Evolutionary conservation across 2,113 vertebrate species (phyloP).

Genomic region (Capreolus pygargus): DNA sequence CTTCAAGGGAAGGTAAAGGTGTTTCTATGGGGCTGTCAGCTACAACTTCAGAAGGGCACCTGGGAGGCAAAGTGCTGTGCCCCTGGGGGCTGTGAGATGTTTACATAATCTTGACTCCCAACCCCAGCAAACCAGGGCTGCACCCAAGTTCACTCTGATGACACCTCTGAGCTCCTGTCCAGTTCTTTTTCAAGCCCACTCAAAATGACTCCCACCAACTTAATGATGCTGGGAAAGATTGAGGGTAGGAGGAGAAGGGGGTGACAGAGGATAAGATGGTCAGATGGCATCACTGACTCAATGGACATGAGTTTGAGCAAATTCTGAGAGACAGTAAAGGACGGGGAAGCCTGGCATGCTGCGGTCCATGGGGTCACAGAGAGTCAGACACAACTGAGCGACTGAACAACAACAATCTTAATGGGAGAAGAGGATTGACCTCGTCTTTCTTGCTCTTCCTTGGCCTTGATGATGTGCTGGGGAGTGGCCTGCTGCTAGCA

Average conservation of each 20-base stretch:
- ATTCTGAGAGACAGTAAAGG: neutral
- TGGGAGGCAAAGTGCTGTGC: neutral
- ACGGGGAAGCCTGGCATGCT: neutral
- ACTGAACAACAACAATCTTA: neutral
- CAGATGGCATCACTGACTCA: neutral
- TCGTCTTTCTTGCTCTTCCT: neutral
- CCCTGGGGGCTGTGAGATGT: neutral
- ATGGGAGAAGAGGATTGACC: neutral
- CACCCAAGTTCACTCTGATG: fast-evolving
- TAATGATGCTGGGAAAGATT: neutral
- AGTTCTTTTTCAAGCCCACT: neutral
- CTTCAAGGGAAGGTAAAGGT: neutral
- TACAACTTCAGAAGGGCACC: neutral
- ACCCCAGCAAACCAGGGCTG: neutral
- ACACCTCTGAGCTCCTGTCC: neutral
- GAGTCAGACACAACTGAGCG: neutral
- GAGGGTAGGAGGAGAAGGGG: neutral
- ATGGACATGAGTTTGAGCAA: neutral
- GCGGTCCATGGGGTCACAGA: neutral
- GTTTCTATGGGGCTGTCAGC: neutral
- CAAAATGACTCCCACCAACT: neutral
- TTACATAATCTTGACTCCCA: neutral
- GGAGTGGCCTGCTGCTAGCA: neutral
- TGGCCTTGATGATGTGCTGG: neutral
- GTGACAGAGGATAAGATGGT: neutral